Base-by-base conservation (phyloP, 2,113 vertebrate genomes). In the Semicossyphus pulcher region DNA sequence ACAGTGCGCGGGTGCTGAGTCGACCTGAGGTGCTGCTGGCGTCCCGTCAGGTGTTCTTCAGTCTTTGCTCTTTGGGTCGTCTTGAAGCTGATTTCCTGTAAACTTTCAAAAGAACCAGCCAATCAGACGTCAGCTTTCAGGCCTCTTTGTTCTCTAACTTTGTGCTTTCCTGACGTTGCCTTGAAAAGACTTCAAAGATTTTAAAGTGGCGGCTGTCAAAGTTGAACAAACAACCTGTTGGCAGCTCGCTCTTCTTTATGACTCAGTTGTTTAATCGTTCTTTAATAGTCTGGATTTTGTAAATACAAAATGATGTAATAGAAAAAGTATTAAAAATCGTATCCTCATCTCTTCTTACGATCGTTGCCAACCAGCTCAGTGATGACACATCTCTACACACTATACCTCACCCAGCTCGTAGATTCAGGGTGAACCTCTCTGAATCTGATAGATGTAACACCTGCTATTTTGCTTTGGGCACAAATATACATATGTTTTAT, bases 1-100 rank as follows among this genome's bases (percentile, higher is more conserved):
- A 0, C 48, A 16, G 12, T 60, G 48, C 65, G 29, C 39, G 18
- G 63, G 23, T 62, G 59, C 59, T 71, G 76, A 70, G 63, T 86
- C 60, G 54, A 1, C 64, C 4, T 15, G 34, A 25, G 57, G 52
- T 32, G 76, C 53, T 39, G 63, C 31, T 51, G 42, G 39, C 29
- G 49, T 59, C 41, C 18, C 2, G 29, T 47, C 25, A 47, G 59
- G 10, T 23, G 51, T 54, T 76, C n/a, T 47, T 57, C 29, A 26
- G 1, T 62, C 41, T 39, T 21, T 39, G 21, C 36, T 14, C 15
- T 41, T 14, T n/a, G n/a, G n/a, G n/a, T n/a, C n/a, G n/a, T n/a
- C 7, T 59, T 31, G 32, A 4, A 29, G 18, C 48, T 4, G 0
- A 42, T 54, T 42, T 21, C 16, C 20, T 12, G 18, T 23, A 0